Evolutionary conservation across 2,113 vertebrate genomes (phyloP).

Genomic region (Nothoprocta perdicaria): DNA sequence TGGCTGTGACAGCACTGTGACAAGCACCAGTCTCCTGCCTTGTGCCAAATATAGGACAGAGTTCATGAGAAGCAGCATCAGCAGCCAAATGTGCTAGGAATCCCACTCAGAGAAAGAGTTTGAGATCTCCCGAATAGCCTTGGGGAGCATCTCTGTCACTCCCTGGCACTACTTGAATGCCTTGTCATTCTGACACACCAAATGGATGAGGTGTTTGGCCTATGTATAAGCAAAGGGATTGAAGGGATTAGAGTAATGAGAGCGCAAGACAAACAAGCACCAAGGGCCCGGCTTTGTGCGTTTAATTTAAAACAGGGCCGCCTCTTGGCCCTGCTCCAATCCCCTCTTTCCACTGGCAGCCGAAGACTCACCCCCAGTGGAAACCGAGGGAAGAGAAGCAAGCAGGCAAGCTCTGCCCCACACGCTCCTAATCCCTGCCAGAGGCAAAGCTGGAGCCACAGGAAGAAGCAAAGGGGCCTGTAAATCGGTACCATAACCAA

Average conservation of each 20-base stretch:
- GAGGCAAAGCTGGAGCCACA: background rate
- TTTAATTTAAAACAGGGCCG: conserved; percentile 25
- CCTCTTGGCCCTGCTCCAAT: background rate
- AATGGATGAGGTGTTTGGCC: conserved; percentile 1
- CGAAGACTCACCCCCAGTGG: background rate
- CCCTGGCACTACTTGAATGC: accelerated
- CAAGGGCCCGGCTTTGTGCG: background rate
- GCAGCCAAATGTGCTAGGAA: background rate
- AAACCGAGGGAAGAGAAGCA: background rate
- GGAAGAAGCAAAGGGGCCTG: background rate
- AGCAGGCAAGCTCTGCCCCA: accelerated
- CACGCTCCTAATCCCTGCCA: background rate
- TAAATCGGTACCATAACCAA: background rate
- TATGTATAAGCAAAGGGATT: conserved; percentile 1
- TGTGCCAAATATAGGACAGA: background rate
- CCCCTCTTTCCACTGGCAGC: background rate
- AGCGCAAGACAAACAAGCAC: conserved; percentile 47
- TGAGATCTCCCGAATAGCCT: background rate
- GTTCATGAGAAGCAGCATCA: background rate
- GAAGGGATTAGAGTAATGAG: conserved; percentile 41
- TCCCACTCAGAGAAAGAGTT: background rate
- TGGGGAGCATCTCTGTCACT: background rate
- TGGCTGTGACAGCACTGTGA: background rate
- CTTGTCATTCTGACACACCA: background rate
- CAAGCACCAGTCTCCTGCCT: background rate